phyloP scores from a whole-genome alignment of 2,888 invertebrate genomes.

The Leucoma salicis region DNA sequence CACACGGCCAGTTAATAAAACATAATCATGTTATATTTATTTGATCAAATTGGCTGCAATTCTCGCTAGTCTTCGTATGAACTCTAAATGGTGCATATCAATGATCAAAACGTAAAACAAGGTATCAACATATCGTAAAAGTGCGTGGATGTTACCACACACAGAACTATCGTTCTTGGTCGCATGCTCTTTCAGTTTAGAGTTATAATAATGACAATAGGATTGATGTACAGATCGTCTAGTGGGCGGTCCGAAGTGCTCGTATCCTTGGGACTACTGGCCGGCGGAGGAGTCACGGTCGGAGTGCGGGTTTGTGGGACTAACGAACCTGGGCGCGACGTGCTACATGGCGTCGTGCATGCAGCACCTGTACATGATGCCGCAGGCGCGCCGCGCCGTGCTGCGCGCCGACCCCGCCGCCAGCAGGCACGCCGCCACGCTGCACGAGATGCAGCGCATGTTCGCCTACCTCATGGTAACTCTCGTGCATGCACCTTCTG shows the following conservation, averaged over 20 bases:
- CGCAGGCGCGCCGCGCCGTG: conserved; percentile 93
- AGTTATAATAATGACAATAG: no score
- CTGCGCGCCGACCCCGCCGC: conserved; percentile 88
- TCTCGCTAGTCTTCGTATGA: no score
- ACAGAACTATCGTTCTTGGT: no score
- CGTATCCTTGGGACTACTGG: conserved; percentile 99
- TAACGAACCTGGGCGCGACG: conserved; percentile 97
- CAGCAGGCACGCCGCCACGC: conserved; percentile 90
- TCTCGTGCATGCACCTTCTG: no score
- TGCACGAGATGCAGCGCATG: conserved; percentile 95
- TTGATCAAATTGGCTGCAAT: no score
- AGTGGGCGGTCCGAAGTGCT: conserved; percentile 85
- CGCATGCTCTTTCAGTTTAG: no score
- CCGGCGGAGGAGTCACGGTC: conserved; percentile 97
- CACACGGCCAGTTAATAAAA: no score
- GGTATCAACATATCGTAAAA: no score
- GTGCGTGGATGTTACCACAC: no score
- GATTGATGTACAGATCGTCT: conserved; percentile 6
- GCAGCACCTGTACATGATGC: conserved; percentile 99
- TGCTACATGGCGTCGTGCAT: conserved; percentile 99
- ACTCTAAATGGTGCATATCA: no score
- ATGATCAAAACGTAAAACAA: no score
- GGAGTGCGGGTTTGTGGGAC: conserved; percentile 96
- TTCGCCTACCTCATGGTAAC: conserved; percentile 94
- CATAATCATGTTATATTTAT: no score